phyloP scores from a whole-genome alignment of 1,140 invertebrate species.

The Caenorhabditis briggsae region DNA sequence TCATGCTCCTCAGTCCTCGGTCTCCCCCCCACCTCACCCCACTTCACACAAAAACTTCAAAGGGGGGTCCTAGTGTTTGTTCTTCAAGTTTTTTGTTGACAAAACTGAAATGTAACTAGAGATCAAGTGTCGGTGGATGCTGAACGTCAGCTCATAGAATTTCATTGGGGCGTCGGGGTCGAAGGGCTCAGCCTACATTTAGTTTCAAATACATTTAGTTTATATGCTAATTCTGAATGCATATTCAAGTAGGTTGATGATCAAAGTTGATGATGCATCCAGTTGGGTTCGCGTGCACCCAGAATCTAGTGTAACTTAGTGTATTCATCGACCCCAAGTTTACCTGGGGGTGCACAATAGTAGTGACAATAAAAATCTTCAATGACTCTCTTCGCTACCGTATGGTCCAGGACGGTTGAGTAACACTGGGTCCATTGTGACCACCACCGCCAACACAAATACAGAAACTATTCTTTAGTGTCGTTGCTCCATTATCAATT shows the following conservation, averaged over 20 bases:
- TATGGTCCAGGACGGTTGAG: background rate
- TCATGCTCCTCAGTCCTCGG: conserved; percentile 1
- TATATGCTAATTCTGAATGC: background rate
- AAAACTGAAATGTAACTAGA: conserved; percentile 37
- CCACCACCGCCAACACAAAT: conserved; percentile 1
- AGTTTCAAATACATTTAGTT: background rate
- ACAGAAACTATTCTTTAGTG: conserved; percentile 41
- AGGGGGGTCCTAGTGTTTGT: conserved; percentile 17
- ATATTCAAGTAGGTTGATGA: background rate
- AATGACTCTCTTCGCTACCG: background rate
- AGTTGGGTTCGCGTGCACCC: conserved; percentile 11
- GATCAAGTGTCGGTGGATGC: background rate
- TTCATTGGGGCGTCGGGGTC: background rate
- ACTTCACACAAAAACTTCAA: conserved; percentile 30
- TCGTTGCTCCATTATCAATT: background rate
- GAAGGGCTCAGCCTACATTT: background rate
- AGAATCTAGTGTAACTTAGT: conserved; percentile 5
- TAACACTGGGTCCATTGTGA: background rate
- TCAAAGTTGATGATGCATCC: background rate
- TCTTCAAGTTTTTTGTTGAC: conserved; percentile 36
- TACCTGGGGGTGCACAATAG: background rate
- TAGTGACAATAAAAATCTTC: conserved; percentile 1
- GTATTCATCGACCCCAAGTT: background rate
- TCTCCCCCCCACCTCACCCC: too few species aligned
- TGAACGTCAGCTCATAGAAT: background rate